Base-by-base conservation (phyloP, 2,888 invertebrate genomes). In the Incurvaria masculella region DNA sequence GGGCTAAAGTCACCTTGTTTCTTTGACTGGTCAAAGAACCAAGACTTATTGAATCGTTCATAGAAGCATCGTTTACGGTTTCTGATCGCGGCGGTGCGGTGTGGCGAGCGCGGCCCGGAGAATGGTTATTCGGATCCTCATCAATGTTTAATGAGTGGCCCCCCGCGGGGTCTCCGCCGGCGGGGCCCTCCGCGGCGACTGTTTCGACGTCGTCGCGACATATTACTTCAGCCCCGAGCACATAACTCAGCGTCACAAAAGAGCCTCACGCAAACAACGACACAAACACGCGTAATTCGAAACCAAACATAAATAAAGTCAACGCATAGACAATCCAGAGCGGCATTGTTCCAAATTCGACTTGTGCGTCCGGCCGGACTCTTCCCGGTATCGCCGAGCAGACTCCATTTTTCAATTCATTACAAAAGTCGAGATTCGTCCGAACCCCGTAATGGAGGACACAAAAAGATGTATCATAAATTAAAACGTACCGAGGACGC, bases 401-500 rank as follows among this genome's bases (percentile, higher is more conserved):
- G 66, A 62, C 63, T 61, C 69, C 66, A 75, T 78, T 69, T 70
- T 71, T 71, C 74, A 73, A 72, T 73, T 69, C 71, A 72, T 72
- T 70, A 72, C 70, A 72, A 69, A 69, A 73, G 69, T 69, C 64
- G 61, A 69, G 73, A 74, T 72, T 70, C 75, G 69, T 75, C 72
- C 69, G 65, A 66, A 68, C 69, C 67, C 63, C 63, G 66, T 65
- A 61, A 59, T 63, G 63, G 61, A 63, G 58, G 60, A 65, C 64
- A 67, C 72, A 73, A 72, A 73, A 73, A 72, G 73, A 72, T 68
- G 59, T 59, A 63, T 65, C 76, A 74, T 78, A 78, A 78, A 76
- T 76, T 76, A 74, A 72, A 74, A 76, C 64, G 74, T 72, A 70
- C 68, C 66, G 66, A 33, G 33, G 11, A 67, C 65, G 61, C 62